Conservation (phyloP, 2,797 vertebrate species). For the Loris lydekkerianus region DNA sequence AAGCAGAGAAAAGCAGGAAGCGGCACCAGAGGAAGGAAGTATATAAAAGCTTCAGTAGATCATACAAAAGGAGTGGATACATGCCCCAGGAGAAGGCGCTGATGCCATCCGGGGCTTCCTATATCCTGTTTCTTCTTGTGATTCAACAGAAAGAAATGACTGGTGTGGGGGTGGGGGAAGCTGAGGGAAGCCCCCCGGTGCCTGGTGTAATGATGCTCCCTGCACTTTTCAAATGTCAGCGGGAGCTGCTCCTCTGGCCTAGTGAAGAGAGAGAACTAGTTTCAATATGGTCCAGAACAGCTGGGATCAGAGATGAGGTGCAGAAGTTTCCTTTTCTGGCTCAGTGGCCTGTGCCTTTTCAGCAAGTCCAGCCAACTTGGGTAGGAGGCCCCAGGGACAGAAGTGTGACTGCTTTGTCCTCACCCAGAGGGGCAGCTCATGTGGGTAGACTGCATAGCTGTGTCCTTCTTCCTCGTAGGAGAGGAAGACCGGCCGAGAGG, state of each 20-base stretch:
- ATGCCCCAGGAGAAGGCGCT: not conserved
- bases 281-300: not conserved
- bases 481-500: not conserved
- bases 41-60: not conserved
- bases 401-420: not conserved
- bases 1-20: not conserved
- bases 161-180: not conserved
- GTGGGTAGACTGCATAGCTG: accelerated
- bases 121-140: conserved; percentile 34
- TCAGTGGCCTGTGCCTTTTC: not conserved
- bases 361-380: not conserved
- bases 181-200: not conserved
- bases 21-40: not conserved
- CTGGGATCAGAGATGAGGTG: not conserved
- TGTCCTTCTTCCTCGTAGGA: not conserved
- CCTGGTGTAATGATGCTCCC: not conserved
- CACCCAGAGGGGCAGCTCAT: not conserved
- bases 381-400: not conserved
- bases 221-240: not conserved
- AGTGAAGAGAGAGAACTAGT: not conserved
- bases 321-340: not conserved
- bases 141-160: conserved; percentile 25
- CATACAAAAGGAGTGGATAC: not conserved
- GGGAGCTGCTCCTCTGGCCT: not conserved
- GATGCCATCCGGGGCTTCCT: not conserved